Base-by-base conservation (phyloP, 2,113 vertebrate species). In the Pangasianodon gigas region DNA sequence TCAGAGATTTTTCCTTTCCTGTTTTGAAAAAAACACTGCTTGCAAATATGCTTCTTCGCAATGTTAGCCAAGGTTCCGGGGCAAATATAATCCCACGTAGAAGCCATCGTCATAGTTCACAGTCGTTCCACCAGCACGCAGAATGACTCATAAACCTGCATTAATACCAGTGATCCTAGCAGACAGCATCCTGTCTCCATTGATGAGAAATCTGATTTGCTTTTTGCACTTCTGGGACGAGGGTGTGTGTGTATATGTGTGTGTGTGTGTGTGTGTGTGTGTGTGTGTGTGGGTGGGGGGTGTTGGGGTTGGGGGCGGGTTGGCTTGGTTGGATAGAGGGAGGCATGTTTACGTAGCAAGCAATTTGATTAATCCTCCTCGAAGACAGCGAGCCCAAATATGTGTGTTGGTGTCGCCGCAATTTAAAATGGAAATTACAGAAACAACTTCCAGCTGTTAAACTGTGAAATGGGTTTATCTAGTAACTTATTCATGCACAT, bases 401-500 rank as follows among this genome's bases (percentile, higher is more conserved):
- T 95, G 94, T 94, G 93, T 90, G 90, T 94, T 95, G 94, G 93
- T 95, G 93, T 93, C 93, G 90, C 95, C 95, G 95, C 96, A 93
- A 96, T 96, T 96, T 96, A 94, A 96, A 97, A 91, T 67, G 90
- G 93, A 94, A 96, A 96, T 96, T 95, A 95, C 90, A 95, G 95
- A 96, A 92, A 96, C 93, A 95, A 92, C 93, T 95, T 94, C 94
- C 95, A 96, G 96, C 94, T 97, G 95, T 95, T 96, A 95, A 95
- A 89, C 88, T 92, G 91, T 92, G 88, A 94, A 97, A 96, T 93
- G 81, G 94, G 91, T 93, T 94, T 95, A 85, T 94, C 81, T 84
- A 94, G 92, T 94, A 95, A 95, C 95, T 95, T 95, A 95, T 96
- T 95, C 92, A 94, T 94, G 93, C 87, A 91, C 87, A 93, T 95